These are phyloP conservation scores for Lycaena phlaeas DNA, from an alignment of 2,888 invertebrate species.

Conservation along the genomic window DNA sequence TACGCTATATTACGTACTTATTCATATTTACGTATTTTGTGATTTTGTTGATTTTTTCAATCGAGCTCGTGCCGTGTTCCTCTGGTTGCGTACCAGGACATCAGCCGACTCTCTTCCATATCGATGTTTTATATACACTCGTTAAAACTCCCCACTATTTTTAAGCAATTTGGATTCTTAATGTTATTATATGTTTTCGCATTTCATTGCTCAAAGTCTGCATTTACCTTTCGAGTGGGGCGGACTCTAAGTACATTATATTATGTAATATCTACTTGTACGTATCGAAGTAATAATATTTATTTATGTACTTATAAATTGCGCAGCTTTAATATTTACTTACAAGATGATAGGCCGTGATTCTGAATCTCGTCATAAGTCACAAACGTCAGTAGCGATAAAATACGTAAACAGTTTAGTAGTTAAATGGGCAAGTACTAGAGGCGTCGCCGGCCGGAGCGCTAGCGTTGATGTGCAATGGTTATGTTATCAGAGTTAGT, in stretches of 20 bases:
- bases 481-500: conserved; percentile 32
- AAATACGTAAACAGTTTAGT: conserved; percentile 54
- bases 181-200: conserved; percentile 37
- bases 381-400: conserved; percentile 71
- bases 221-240: conserved; percentile 32
- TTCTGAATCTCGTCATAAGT: conserved; percentile 73
- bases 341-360: conserved; percentile 72
- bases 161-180: conserved; percentile 39
- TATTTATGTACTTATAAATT: conserved; percentile 69
- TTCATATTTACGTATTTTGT: conserved; percentile 39
- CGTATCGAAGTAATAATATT: conserved; percentile 55
- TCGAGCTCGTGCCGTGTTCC: conserved; percentile 29
- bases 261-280: conserved; percentile 48
- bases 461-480: conserved; percentile 47
- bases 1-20: conserved; percentile 38
- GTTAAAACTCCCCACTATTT: conserved; percentile 57
- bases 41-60: conserved; percentile 26
- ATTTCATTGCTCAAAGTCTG: conserved; percentile 64
- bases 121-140: conserved; percentile 42
- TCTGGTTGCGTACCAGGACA: conserved; percentile 33
- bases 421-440: conserved; percentile 37
- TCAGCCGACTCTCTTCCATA: conserved; percentile 33
- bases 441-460: conserved; percentile 30
- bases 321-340: conserved; percentile 72
- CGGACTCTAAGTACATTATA: conserved; percentile 54